Evolutionary conservation across 2,113 vertebrate genomes (phyloP), one percentile per base, ranked within the genome.

Genomic region (Albula glossodonta): DNA sequence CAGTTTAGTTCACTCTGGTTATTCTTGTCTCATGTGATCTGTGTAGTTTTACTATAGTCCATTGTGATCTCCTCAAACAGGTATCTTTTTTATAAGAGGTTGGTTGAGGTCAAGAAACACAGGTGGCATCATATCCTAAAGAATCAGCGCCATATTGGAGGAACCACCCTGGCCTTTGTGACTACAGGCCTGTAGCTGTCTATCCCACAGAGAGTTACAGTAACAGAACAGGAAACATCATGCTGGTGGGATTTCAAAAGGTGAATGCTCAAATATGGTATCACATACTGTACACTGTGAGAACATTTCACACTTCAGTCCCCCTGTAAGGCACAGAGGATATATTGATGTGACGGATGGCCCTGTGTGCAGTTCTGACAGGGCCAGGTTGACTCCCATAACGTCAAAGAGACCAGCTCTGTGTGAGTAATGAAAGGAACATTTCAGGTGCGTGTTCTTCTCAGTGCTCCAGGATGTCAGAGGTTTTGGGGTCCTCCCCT

Each of bases 401-500:
- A 15, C 17, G 19, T 66, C 17, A 31, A 74, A 74, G 70, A 74
- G 70, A 74, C n/a, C n/a, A 31, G 22, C 22, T 74, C 70, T 74
- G 70, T 74, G 10, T 11, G n/a, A 31, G 70, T 74, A 6, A 74
- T 31, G n/a, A 74, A 74, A n/a, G n/a, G 5, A 74, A 7, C 22
- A 10, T 74, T 74, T 74, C 70, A 31, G n/a, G 22, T 10, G n/a
- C 22, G 70, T 8, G 5, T 10, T 31, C 22, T 41, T 41, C 17
- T 74, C 70, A 9, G 9, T 22, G n/a, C 70, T 25, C n/a, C 1
- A 17, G 25, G 51, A 87, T 89, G 89, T 93, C 89, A 92, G 89
- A 90, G 88, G 84, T 80, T 74, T 31, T 63, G 60, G 70, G 70
- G 70, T 31, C n/a, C 70, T 17, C 5, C 70, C 70, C 70, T 31